phyloP scores from a whole-genome alignment of 2,113 vertebrate genomes.

The Dermatemys mawii region DNA sequence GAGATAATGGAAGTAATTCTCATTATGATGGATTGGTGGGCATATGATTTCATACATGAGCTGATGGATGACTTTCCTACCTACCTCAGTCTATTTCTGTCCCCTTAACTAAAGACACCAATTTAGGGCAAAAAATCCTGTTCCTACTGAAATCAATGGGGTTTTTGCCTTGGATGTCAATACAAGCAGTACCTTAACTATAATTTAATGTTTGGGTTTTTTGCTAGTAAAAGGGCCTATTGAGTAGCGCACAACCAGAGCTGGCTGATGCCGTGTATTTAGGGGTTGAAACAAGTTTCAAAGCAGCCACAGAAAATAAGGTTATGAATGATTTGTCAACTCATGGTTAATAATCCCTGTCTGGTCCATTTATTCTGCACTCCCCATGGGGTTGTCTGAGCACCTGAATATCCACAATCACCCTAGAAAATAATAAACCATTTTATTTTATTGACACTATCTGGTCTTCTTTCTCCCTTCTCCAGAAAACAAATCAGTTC shows the following conservation, averaged over 20 bases:
- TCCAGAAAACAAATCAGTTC: neutral
- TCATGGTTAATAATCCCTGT: constrained; percentile 55
- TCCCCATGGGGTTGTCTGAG: constrained; percentile 57
- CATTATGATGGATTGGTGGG: neutral
- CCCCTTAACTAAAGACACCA: neutral
- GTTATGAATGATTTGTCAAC: constrained; percentile 60
- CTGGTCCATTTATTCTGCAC: constrained; percentile 8
- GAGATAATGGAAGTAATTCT: neutral
- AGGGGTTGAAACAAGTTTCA: constrained; percentile 17
- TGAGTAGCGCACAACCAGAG: neutral
- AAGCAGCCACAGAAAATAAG: constrained; percentile 54
- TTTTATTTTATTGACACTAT: constrained; percentile 64
- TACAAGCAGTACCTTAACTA: neutral
- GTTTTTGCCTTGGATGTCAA: neutral
- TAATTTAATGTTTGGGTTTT: neutral
- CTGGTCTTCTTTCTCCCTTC: constrained; percentile 45
- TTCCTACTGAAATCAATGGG: neutral
- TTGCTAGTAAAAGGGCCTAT: neutral
- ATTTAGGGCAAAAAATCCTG: neutral
- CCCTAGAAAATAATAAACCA: constrained; percentile 65
- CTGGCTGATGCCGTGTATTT: neutral
- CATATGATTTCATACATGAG: neutral
- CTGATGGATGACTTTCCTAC: neutral
- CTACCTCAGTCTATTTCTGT: neutral
- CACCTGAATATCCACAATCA: neutral